phyloP scores from a whole-genome alignment of 2,888 invertebrate species.

The Leptopilina drosophilae region DNA sequence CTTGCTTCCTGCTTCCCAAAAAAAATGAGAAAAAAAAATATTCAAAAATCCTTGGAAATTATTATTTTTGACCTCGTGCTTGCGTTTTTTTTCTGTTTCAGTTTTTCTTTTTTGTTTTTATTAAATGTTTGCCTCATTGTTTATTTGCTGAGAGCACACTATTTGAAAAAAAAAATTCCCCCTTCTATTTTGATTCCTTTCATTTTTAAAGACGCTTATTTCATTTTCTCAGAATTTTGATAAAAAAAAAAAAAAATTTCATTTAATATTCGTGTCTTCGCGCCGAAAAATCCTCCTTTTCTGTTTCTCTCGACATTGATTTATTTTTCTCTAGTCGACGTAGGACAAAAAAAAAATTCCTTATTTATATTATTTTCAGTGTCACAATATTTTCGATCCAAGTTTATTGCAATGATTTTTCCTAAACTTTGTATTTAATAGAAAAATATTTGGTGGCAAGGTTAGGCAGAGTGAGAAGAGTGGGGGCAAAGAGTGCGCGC shows the following conservation, averaged over 20 bases:
- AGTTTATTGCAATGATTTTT: no score
- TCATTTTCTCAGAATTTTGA: constrained; percentile 29
- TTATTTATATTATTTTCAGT: background rate
- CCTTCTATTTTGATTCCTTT: background rate
- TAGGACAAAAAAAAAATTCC: background rate
- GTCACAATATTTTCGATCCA: no score
- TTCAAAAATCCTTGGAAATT: constrained; percentile 35
- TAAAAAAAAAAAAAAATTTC: no score
- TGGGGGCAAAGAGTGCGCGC: no score
- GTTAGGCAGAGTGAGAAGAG: no score
- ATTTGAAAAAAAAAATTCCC: no score
- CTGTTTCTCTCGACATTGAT: background rate
- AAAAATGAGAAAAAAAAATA: constrained; percentile 31
- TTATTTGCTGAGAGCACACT: constrained; percentile 28
- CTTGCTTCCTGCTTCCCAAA: constrained; percentile 70
- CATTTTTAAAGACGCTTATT: background rate
- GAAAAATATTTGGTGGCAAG: no score
- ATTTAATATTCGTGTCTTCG: background rate
- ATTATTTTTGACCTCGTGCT: constrained; percentile 61
- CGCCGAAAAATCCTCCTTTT: constrained; percentile 23
- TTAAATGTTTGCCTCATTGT: constrained; percentile 35
- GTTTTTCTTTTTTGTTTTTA: constrained; percentile 32
- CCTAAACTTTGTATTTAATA: no score
- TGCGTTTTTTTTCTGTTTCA: constrained; percentile 51
- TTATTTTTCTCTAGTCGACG: background rate